Evolutionary conservation across 2,113 vertebrate genomes (phyloP), one percentile per base, ranked within the genome.

Genomic region (Carassius carassius): DNA sequence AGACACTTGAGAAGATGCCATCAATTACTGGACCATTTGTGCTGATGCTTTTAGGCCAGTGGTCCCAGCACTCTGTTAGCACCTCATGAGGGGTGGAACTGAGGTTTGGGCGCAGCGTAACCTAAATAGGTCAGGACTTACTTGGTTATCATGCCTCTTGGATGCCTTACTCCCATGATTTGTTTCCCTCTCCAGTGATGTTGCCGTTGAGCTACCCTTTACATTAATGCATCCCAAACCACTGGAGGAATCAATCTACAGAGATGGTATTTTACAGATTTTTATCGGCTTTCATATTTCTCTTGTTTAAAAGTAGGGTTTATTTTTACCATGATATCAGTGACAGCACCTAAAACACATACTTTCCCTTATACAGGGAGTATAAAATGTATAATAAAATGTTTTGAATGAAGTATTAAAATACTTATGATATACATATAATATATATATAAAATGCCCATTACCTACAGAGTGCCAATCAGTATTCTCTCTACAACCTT

Each of bases 161-260:
- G 77, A 83, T 73, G 56, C 12, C 9, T 78, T 56, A 9, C 35
- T 58, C 8, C n/a, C 23, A 65, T 37, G 14, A 32, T 77, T 1
- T 79, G 14, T 62, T 51, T 16, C 41, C 67, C 85, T 63, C 91
- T 90, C 63, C 94, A 99, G 98, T 0, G 98, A 99, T 0, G 96
- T 99, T 17, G 96, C 96, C 0, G 96, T 99, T 5, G 97, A 99
- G 84, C 94, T 99, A 67, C 97, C 98, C 0, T 99, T 99, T 91
- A 99, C 97, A 0, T 87, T 99, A 77, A 99, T 99, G 98, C 97
- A 99, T 84, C 96, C 97, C 3, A 98, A 99, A 87, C 98, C 98
- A 1, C 90, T 93, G 47, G 97, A 99, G 74, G 97, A 99, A 0
- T 92, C 93, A 0, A 67, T 93, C 23, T 95, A 94, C 86, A 92